Percentiles rank a stretch among this genome's conserved stretches.
Evolutionary conservation across 2,888 invertebrate species (phyloP).

Genomic region (Sminthurinus aureus): DNA sequence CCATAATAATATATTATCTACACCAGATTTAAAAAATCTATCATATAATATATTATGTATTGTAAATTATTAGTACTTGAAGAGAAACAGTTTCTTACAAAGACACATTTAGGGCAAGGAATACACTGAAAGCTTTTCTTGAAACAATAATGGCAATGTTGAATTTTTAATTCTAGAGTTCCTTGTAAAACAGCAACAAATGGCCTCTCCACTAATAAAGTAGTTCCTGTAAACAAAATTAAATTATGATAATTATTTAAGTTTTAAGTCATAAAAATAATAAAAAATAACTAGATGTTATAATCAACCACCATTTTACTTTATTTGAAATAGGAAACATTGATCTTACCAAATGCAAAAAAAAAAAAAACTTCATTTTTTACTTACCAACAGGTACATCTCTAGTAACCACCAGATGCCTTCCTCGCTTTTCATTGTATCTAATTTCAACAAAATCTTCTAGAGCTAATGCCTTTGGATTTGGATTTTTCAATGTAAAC

Average conservation of each 20-base stretch:
- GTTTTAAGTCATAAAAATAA: not conserved
- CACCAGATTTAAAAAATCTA: too few relatives aligned
- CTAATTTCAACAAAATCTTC: conserved; percentile 51
- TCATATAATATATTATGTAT: too few relatives aligned
- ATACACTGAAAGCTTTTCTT: conserved; percentile 31
- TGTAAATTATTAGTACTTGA: too few relatives aligned
- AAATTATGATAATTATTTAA: not conserved
- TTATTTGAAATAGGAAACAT: too few relatives aligned
- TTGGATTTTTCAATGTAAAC: conserved; percentile 50
- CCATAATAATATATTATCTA: too few relatives aligned
- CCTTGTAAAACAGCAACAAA: conserved; percentile 48
- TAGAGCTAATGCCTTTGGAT: conserved; percentile 40
- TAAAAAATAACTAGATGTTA: conserved; percentile 8
- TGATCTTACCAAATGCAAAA: too few relatives aligned
- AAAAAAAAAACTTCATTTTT: too few relatives aligned
- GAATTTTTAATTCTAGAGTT: conserved; percentile 49
- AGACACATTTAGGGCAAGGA: conserved; percentile 51
- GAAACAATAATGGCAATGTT: conserved; percentile 52
- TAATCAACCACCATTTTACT: too few relatives aligned
- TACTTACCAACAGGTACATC: conserved; percentile 55
- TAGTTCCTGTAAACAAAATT: conserved; percentile 42
- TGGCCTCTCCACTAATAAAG: conserved; percentile 51
- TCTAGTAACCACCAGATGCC: conserved; percentile 49
- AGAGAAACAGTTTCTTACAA: too few relatives aligned
- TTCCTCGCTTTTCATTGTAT: conserved; percentile 43